phyloP scores from a whole-genome alignment of 92 coral and sea anemone species.

The Parazoanthus darwini region DNA sequence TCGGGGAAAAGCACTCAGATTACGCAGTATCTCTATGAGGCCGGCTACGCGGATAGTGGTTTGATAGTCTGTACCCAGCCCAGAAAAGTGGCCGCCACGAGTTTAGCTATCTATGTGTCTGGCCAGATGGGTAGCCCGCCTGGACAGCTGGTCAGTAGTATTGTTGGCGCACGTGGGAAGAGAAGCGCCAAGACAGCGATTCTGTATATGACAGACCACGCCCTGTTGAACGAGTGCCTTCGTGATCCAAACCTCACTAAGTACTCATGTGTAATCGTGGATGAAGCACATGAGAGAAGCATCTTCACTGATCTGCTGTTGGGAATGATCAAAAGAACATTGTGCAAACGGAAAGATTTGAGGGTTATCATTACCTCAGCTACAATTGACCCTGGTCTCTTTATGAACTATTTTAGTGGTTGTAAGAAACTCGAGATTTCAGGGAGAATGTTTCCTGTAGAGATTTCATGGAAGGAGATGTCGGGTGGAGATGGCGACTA shows the following conservation, averaged over 20 bases:
- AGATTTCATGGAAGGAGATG: constrained; percentile 57
- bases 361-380: constrained; percentile 92
- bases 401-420: constrained; percentile 67
- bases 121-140: constrained; percentile 74
- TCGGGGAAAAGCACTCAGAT: constrained; percentile 97
- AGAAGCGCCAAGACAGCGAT: constrained; percentile 48
- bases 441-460: constrained; percentile 92
- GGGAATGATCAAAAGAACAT: constrained; percentile 89
- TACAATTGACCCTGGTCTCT: constrained; percentile 81
- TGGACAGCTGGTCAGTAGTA: constrained; percentile 80
- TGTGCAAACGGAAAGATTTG: constrained; percentile 71
- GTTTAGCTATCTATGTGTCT: constrained; percentile 77
- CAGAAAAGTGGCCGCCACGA: constrained; percentile 92
- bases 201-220: constrained; percentile 86
- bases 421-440: constrained; percentile 83
- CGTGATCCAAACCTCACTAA: constrained; percentile 59
- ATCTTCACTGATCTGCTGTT: constrained; percentile 88
- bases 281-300: constrained; percentile 96
- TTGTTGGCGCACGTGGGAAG: constrained; percentile 68
- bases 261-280: constrained; percentile 90
- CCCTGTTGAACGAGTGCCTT: constrained; percentile 84
- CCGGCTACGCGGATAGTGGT: constrained; percentile 60
- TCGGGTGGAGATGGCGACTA: constrained; percentile 53
- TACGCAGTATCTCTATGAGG: constrained; percentile 87
- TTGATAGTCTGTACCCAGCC: constrained; percentile 91